These are phyloP conservation scores for Idaea biselata DNA, from an alignment of 2,888 invertebrate genomes.

Conservation along the genomic window DNA sequence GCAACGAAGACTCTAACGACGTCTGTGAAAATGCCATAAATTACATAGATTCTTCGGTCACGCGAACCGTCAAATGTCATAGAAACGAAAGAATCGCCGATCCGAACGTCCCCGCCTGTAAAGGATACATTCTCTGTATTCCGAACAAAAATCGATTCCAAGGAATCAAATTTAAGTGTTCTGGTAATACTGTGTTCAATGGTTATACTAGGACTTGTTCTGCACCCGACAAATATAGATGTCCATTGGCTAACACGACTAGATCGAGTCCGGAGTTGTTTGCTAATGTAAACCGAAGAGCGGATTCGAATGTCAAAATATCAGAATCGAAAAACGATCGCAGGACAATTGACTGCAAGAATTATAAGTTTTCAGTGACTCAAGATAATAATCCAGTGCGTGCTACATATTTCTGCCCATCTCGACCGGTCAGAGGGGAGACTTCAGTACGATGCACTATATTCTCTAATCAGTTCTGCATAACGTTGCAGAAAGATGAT, in stretches of 20 bases:
- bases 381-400: constrained; percentile 52
- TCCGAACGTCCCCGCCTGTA: constrained; percentile 65
- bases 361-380: constrained; percentile 67
- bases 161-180: constrained; percentile 71
- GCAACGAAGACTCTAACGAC: constrained; percentile 68
- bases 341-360: constrained; percentile 61
- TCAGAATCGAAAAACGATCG: constrained; percentile 18
- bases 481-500: constrained; percentile 60
- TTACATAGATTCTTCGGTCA: constrained; percentile 58
- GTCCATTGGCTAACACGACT: constrained; percentile 51
- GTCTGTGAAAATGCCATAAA: constrained; percentile 63
- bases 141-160: constrained; percentile 67
- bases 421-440: constrained; percentile 55
- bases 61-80: constrained; percentile 53
- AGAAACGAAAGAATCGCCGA: constrained; percentile 69
- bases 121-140: constrained; percentile 72
- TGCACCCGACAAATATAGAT: constrained; percentile 61
- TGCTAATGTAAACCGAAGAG: constrained; percentile 41
- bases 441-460: constrained; percentile 59
- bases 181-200: constrained; percentile 68
- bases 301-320: constrained; percentile 28
- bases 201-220: constrained; percentile 65
- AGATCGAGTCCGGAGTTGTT: constrained; percentile 41
- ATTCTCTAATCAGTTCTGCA: constrained; percentile 70
- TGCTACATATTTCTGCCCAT: constrained; percentile 68